These are phyloP conservation scores for Lampropteryx suffumata DNA, from an alignment of 2,888 invertebrate genomes.

Conservation along the genomic window DNA sequence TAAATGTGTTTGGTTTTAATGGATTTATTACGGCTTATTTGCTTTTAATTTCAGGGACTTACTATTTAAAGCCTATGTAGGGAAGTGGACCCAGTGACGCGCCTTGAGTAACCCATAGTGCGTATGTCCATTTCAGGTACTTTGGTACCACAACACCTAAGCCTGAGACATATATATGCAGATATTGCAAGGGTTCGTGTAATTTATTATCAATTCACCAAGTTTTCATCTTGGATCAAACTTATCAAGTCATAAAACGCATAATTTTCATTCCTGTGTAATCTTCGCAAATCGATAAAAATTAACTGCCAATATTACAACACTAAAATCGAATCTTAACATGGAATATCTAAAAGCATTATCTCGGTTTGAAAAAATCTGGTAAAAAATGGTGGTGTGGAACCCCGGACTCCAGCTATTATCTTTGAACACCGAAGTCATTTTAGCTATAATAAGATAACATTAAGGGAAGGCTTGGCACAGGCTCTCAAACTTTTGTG, in stretches of 20 bases:
- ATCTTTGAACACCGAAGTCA: slow-evolving; percentile 82
- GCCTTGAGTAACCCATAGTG: neutral
- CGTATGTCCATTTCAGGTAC: too few relatives aligned
- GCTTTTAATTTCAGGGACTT: neutral
- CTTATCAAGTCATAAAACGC: slow-evolving; percentile 6
- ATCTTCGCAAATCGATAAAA: slow-evolving; percentile 33
- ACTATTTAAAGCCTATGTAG: too few relatives aligned
- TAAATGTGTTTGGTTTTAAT: slow-evolving; percentile 23
- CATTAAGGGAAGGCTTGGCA: slow-evolving; percentile 70
- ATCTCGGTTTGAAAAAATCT: slow-evolving; percentile 61
- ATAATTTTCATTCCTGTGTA: slow-evolving; percentile 11
- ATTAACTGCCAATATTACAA: slow-evolving; percentile 37
- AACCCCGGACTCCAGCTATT: slow-evolving; percentile 70
- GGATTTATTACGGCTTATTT: slow-evolving; percentile 12
- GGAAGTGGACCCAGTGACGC: too few relatives aligned
- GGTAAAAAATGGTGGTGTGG: slow-evolving; percentile 72
- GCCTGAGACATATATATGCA: too few relatives aligned
- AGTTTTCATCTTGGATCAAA: slow-evolving; percentile 4
- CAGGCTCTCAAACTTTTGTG: slow-evolving; percentile 53
- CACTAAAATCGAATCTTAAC: slow-evolving; percentile 68
- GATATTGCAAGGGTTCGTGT: too few relatives aligned
- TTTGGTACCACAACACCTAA: too few relatives aligned
- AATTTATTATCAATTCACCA: too few relatives aligned
- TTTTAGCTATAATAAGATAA: slow-evolving; percentile 83
- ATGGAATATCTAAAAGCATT: slow-evolving; percentile 74